Percentiles rank a stretch among this genome's conserved stretches.
phyloP scores from a whole-genome alignment of 2,113 vertebrate species.

The Nothoprocta pentlandii region DNA sequence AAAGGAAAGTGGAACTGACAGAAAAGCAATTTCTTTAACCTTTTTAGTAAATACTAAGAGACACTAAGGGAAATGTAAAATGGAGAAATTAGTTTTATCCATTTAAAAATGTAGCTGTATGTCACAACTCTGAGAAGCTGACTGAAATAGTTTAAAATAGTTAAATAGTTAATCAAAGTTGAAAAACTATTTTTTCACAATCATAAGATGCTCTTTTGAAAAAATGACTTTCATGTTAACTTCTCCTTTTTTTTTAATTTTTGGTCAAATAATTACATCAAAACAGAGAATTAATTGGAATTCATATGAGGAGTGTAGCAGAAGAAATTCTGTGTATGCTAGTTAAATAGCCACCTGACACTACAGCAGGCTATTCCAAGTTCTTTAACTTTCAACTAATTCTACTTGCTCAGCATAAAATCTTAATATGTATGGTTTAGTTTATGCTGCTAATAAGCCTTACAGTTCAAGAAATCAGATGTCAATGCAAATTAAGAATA shows the following conservation, averaged over 20 bases:
- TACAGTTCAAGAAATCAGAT: not conserved
- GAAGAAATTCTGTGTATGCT: not conserved
- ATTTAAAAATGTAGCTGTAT: not conserved
- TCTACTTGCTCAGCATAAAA: constrained; percentile 17
- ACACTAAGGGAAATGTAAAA: not conserved
- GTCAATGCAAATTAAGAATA: not conserved
- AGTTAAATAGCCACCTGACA: not conserved
- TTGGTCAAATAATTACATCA: constrained; percentile 8
- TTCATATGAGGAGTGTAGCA: not conserved
- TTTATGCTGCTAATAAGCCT: not conserved
- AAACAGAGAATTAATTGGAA: constrained; percentile 18
- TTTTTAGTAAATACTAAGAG: not conserved
- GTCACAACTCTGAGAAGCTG: constrained; percentile 3
- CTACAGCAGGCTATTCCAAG: not conserved
- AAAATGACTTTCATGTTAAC: constrained; percentile 30
- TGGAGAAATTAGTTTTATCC: not conserved
- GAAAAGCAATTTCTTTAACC: not conserved
- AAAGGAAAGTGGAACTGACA: not conserved
- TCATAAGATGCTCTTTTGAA: not conserved
- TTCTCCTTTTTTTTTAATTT: constrained; percentile 36
- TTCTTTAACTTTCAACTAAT: not conserved
- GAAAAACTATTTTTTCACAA: not conserved
- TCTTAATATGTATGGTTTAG: not conserved
- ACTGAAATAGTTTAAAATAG: not conserved
- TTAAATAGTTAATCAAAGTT: constrained; percentile 3